Base-by-base conservation (phyloP, 2,113 vertebrate genomes). In the Orthonyx spaldingii region DNA sequence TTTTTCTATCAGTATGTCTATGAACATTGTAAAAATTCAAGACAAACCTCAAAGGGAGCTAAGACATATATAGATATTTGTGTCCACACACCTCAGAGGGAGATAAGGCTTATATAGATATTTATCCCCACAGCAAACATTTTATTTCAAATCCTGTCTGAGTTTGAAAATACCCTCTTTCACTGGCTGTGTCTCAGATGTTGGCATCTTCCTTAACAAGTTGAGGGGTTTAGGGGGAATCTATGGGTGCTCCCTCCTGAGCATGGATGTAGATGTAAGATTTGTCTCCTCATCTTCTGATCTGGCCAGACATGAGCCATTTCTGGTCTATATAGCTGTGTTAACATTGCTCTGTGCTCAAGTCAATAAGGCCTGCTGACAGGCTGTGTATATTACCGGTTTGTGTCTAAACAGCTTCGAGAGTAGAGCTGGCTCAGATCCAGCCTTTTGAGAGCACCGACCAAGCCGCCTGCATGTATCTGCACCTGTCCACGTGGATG, bases 381-480 rank as follows among this genome's bases (percentile, higher is more conserved):
- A 95, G 96, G 93, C 94, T 97, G 91, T 63, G 93, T 63, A 56
- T 90, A 55, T 95, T 94, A 84, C 93, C 0, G 95, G 93, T 96
- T 96, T 89, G 89, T 97, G 96, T 97, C 96, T 96, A 96, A 96
- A 97, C 94, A 97, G 86, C 91, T 94, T 64, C 0, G 2, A 95
- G 95, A 94, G 52, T 89, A 47, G 89, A 90, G 76, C 86, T 97
- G 96, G 95, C 95, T 84, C 6, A 7, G 52, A 4, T 86, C 96
- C 95, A 96, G 83, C 80, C 94, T 84, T 95, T 75, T 66, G 93
- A 95, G 92, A 95, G 89, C 91, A 81, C 72, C 65, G 10, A 96
- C 89, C 76, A 84, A 93, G 80, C 91, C 37, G 91, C 80, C 95
- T 44, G 91, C 80, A 4, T 89, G 84, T 74, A 87, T 91, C 86